These are phyloP conservation scores for Acronicta leporina DNA, from an alignment of 2,888 invertebrate genomes.

Conservation along the genomic window DNA sequence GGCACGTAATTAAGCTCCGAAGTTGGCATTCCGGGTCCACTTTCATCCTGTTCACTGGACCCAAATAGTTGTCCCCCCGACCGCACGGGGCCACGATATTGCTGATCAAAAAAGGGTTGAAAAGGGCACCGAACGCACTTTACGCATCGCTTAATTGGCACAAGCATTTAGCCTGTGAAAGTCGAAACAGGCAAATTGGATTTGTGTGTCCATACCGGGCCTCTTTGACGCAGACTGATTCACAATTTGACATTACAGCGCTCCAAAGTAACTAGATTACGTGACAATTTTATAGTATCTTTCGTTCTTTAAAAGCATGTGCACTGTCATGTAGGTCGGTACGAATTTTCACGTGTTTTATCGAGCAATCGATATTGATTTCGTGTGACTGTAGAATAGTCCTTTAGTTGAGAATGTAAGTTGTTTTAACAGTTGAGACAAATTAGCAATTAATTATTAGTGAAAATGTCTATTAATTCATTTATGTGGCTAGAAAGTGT, in stretches of 20 bases:
- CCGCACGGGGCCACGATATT: constrained; percentile 60
- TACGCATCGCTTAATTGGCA: constrained; percentile 86
- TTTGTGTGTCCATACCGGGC: constrained; percentile 76
- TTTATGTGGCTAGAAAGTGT: too few species aligned
- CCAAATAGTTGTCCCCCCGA: constrained; percentile 68
- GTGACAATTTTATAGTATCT: constrained; percentile 76
- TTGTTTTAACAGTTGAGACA: neutral
- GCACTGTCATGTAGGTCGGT: constrained; percentile 20
- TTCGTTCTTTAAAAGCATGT: constrained; percentile 54
- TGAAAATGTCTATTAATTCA: too few species aligned
- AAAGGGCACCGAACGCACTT: constrained; percentile 76
- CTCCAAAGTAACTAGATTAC: constrained; percentile 82
- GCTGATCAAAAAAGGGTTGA: constrained; percentile 70
- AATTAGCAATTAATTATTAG: too few species aligned
- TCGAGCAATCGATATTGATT: constrained; percentile 32
- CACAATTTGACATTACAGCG: constrained; percentile 81
- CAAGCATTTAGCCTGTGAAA: constrained; percentile 81
- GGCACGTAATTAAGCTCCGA: constrained; percentile 64
- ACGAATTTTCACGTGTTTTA: constrained; percentile 45
- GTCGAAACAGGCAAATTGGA: constrained; percentile 85
- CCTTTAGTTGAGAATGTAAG: neutral
- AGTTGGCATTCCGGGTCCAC: constrained; percentile 60
- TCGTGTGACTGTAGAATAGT: constrained; percentile 1
- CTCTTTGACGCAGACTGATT: constrained; percentile 81
- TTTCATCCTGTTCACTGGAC: constrained; percentile 68